A percentile compares a stretch with the other conserved stretches of the same genome.
Conservation (phyloP, 2,797 vertebrate species). For the Apogon hyalosoma region DNA sequence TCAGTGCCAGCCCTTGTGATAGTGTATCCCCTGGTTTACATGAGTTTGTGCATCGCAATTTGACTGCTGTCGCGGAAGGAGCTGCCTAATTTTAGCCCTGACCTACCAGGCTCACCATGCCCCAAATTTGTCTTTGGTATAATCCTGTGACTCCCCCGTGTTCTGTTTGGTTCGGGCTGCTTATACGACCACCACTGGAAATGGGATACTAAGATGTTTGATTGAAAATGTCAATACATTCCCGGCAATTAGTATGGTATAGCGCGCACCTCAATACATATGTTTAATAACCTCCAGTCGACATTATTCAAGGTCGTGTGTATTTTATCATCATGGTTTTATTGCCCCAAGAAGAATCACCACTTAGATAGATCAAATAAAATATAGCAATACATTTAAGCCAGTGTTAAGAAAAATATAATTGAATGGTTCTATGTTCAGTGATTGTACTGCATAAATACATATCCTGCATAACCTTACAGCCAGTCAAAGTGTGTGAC, state of each 20-base stretch:
- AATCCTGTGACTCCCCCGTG: constrained; percentile 62
- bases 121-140: constrained; percentile 74
- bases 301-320: background rate
- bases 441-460: too few species aligned
- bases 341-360: background rate
- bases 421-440: too few species aligned
- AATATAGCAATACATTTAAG: too few species aligned
- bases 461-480: too few species aligned
- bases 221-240: background rate
- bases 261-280: background rate
- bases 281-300: too few species aligned
- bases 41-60: constrained; percentile 53
- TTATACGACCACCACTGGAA: constrained; percentile 51
- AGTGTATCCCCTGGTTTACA: constrained; percentile 53
- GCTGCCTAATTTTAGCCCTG: constrained; percentile 81
- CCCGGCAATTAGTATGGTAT: background rate
- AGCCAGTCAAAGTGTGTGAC: too few species aligned
- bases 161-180: constrained; percentile 60
- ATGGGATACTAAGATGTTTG: constrained; percentile 14
- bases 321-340: background rate
- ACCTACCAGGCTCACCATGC: constrained; percentile 64
- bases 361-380: too few species aligned
- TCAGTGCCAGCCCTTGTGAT: constrained; percentile 51
- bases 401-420: too few species aligned
- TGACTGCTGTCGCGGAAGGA: constrained; percentile 57